Percentiles rank a stretch among this genome's conserved stretches.
These are phyloP conservation scores for Phytoseiulus persimilis DNA, from an alignment of 2,888 invertebrate genomes.

Conservation along the genomic window DNA sequence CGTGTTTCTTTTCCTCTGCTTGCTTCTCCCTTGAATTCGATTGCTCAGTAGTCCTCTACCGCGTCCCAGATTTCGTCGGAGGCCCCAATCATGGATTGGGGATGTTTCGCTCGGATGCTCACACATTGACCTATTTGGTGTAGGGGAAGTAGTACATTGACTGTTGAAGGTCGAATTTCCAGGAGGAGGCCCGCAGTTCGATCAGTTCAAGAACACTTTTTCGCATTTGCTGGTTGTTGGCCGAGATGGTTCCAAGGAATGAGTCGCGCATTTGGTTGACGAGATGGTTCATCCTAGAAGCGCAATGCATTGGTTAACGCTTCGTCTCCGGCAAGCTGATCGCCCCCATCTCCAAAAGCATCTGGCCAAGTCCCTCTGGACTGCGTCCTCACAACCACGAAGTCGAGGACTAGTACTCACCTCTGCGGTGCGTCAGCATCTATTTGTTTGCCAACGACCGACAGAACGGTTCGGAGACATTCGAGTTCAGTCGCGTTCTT, in stretches of 20 bases:
- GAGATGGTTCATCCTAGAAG: slow-evolving; percentile 64
- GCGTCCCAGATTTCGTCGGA: background rate
- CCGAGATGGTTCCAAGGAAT: slow-evolving; percentile 57
- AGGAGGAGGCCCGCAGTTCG: slow-evolving; percentile 78
- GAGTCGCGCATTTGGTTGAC: slow-evolving; percentile 73
- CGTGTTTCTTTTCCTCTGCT: background rate
- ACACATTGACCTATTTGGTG: slow-evolving; percentile 42
- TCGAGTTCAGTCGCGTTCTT: slow-evolving; percentile 42
- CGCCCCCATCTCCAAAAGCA: no score
- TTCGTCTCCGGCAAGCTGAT: no score
- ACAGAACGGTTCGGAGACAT: slow-evolving; percentile 41
- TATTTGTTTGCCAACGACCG: slow-evolving; percentile 32
- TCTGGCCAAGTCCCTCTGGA: no score
- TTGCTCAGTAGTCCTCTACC: background rate
- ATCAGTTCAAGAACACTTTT: slow-evolving; percentile 79
- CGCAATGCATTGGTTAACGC: slow-evolving; percentile 37
- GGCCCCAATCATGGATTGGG: background rate
- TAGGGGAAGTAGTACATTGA: slow-evolving; percentile 65
- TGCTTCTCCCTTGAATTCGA: background rate
- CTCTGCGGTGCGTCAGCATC: slow-evolving; percentile 62
- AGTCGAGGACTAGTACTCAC: slow-evolving; percentile 52
- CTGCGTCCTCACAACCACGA: background rate
- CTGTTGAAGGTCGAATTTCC: slow-evolving; percentile 80
- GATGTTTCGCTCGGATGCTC: background rate
- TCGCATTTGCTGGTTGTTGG: slow-evolving; percentile 60